Percentiles rank a stretch among this genome's conserved stretches.
Conservation (phyloP, 37 sponge, comb jelly and placozoan species). For the Trichoplax adhaerens region DNA sequence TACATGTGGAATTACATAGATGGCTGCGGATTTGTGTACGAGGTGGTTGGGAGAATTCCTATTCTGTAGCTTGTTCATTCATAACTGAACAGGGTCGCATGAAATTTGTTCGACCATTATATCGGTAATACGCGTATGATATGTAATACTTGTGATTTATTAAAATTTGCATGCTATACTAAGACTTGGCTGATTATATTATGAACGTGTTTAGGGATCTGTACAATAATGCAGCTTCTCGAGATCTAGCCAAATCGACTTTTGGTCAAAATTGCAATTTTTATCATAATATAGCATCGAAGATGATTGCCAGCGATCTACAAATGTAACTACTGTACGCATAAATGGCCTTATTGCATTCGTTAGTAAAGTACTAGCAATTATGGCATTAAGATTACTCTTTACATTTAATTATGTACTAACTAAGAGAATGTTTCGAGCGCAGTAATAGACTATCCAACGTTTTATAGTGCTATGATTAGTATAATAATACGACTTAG, state of each 20-base stretch:
- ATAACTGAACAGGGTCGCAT: slow-evolving; percentile 66
- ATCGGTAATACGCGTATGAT: slow-evolving; percentile 4
- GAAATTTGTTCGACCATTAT: slow-evolving; percentile 57
- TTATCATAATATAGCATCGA: slow-evolving; percentile 41
- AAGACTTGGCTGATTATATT: too few species aligned
- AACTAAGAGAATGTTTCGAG: too few species aligned
- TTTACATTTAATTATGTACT: too few species aligned
- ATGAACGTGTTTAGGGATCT: too few species aligned
- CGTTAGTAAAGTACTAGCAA: too few species aligned
- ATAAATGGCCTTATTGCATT: too few species aligned
- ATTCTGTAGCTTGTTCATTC: slow-evolving; percentile 33
- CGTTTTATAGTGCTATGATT: too few species aligned
- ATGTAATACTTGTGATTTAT: background rate
- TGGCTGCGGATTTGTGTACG: slow-evolving; percentile 42
- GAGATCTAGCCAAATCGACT: slow-evolving; percentile 24
- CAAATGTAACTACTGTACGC: too few species aligned
- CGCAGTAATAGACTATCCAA: too few species aligned
- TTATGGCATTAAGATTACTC: too few species aligned
- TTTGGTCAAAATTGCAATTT: slow-evolving; percentile 18
- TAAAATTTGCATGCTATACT: background rate
- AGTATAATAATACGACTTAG: too few species aligned
- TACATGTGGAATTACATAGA: background rate
- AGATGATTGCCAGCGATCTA: slow-evolving; percentile 37
- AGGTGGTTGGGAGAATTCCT: slow-evolving; percentile 23
- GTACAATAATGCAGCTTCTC: too few species aligned